phyloP scores from a whole-genome alignment of 2,888 invertebrate species.

The Acronicta leporina region DNA sequence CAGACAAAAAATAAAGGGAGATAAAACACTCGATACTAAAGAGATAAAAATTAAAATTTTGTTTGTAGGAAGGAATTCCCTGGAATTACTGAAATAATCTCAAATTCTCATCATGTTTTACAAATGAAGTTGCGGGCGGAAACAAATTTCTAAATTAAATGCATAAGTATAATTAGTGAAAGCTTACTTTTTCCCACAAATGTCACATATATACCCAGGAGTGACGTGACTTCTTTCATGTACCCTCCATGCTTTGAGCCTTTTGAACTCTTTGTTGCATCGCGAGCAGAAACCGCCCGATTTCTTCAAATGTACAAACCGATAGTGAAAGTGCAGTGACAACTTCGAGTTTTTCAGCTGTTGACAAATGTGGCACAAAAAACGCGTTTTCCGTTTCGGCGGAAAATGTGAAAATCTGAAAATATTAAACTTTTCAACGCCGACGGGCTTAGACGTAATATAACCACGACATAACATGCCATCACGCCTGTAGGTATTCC shows the following conservation, averaged over 20 bases:
- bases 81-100: no score
- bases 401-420: conserved; percentile 64
- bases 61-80: no score
- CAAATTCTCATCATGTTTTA: no score
- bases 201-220: conserved; percentile 64
- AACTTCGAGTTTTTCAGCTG: conserved; percentile 35
- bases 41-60: no score
- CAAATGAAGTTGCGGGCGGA: no score
- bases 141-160: no score
- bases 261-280: conserved; percentile 61
- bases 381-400: conserved; percentile 22
- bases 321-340: conserved; percentile 72
- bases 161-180: no score
- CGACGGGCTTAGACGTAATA: no score
- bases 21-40: no score
- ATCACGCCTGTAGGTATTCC: no score
- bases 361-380: conserved; percentile 66
- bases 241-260: conserved; percentile 60
- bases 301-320: conserved; percentile 68
- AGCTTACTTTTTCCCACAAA: conserved; percentile 68
- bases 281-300: conserved; percentile 66
- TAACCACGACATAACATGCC: no score
- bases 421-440: conserved; percentile 16
- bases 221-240: conserved; percentile 63
- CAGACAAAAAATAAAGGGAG: no score